Evolutionary conservation across 2,113 vertebrate genomes (phyloP).

Genomic region (Peucedramus taeniatus): DNA sequence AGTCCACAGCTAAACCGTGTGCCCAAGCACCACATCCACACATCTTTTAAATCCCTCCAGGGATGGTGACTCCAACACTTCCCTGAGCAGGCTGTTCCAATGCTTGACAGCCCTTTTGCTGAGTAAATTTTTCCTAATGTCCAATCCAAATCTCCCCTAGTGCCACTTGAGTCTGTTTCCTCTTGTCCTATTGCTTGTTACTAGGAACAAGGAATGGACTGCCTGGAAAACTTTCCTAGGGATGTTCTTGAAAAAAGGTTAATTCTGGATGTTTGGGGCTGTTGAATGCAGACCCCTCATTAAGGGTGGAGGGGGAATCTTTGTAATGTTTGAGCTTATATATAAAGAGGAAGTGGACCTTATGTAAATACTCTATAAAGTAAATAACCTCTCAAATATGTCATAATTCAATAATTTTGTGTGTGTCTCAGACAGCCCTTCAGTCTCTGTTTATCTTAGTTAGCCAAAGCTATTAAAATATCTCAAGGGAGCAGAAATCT

Average conservation of each 20-base stretch:
- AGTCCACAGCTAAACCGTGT: neutral
- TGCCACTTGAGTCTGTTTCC: neutral
- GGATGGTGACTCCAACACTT: neutral
- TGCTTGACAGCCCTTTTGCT: neutral
- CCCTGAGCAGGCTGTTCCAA: neutral
- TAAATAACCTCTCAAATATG: slow-evolving; percentile 47
- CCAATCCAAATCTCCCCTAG: neutral
- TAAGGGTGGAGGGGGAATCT: neutral
- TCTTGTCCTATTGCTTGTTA: neutral
- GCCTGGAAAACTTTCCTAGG: slow-evolving; percentile 17
- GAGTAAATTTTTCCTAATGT: neutral
- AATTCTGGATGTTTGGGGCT: slow-evolving; percentile 28
- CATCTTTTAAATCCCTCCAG: neutral
- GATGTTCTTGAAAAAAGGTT: slow-evolving; percentile 33
- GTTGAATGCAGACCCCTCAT: slow-evolving; percentile 21
- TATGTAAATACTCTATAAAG: slow-evolving; percentile 28
- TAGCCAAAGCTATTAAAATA: slow-evolving; percentile 1
- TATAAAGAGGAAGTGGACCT: slow-evolving; percentile 35
- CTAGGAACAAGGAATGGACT: neutral
- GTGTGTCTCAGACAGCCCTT: slow-evolving; percentile 14
- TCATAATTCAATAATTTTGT: slow-evolving; percentile 46
- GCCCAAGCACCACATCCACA: neutral
- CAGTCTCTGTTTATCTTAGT: slow-evolving; percentile 36
- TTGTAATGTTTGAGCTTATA: slow-evolving; percentile 38
- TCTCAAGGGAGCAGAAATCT: neutral